Evolutionary conservation across 2,797 vertebrate genomes (phyloP).

Genomic region (Todus mexicanus): DNA sequence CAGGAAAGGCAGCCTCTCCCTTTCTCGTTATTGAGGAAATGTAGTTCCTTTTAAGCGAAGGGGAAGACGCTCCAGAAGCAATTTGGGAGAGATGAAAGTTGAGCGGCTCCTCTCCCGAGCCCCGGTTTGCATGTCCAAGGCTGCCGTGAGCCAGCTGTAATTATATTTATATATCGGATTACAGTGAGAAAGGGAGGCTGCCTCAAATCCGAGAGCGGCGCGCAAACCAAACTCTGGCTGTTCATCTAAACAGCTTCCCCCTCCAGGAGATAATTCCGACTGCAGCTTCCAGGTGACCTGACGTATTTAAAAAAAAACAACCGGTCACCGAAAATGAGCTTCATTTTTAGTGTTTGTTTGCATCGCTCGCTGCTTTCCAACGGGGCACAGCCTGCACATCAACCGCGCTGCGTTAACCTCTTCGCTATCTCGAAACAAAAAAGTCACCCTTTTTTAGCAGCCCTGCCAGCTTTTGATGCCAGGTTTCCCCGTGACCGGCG

Average conservation of each 20-base stretch:
- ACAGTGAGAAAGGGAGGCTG: neutral
- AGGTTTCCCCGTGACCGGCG: neutral
- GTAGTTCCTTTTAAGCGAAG: conserved; percentile 14
- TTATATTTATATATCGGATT: neutral
- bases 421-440: neutral
- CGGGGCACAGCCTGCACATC: neutral
- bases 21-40: conserved; percentile 51
- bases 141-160: neutral
- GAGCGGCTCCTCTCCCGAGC: neutral
- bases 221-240: neutral
- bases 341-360: neutral
- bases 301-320: neutral
- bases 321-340: neutral
- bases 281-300: neutral
- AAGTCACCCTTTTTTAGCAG: neutral
- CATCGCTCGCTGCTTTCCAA: neutral
- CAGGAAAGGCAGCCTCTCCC: conserved; percentile 41
- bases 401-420: neutral
- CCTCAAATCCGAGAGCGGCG: neutral
- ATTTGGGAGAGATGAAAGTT: neutral
- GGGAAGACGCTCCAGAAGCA: conserved; percentile 15
- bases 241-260: conserved; percentile 5
- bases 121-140: neutral
- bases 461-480: rapidly evolving
- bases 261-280: neutral